Conservation (phyloP, 2,113 vertebrate genomes). For the Hassar affinis region DNA sequence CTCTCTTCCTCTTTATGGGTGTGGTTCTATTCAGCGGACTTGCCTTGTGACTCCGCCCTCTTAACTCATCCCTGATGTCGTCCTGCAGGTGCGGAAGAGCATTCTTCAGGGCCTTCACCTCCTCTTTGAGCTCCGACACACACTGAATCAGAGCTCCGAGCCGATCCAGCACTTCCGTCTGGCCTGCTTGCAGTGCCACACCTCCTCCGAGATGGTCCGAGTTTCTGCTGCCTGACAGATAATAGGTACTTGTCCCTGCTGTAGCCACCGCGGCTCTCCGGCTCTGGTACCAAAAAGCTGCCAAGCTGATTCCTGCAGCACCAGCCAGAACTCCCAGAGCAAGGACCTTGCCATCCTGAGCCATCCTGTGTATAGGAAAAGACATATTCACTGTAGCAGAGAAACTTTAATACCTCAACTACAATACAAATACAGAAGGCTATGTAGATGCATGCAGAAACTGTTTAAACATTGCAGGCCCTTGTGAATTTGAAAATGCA, state of each 20-base stretch:
- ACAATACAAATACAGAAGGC: not conserved
- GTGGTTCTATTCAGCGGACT: constrained; percentile 76
- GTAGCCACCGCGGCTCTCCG: constrained; percentile 48
- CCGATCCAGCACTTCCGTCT: constrained; percentile 84
- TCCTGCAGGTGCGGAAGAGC: constrained; percentile 82
- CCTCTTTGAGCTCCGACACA: constrained; percentile 87
- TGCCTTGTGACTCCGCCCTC: constrained; percentile 58
- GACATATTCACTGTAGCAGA: not conserved
- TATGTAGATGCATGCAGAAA: not conserved
- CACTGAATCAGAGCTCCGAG: constrained; percentile 81
- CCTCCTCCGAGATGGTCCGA: constrained; percentile 36
- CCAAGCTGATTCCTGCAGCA: constrained; percentile 82
- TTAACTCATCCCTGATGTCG: constrained; percentile 79
- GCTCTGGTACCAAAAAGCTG: constrained; percentile 75
- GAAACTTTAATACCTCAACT: not conserved
- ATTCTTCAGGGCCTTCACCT: constrained; percentile 83
- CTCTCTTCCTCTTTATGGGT: constrained; percentile 75
- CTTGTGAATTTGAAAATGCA: not conserved
- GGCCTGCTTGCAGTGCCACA: constrained; percentile 64
- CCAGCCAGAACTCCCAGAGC: constrained; percentile 83
- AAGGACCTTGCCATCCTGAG: constrained; percentile 77
- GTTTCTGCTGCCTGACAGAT: constrained; percentile 49
- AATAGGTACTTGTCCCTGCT: constrained; percentile 3
- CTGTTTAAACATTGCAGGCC: not conserved
- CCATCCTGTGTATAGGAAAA: constrained; percentile 73